Evolutionary conservation across 2,797 vertebrate species (phyloP), one percentile per base, ranked within the genome.

Genomic region (Austrolebias charrua): DNA sequence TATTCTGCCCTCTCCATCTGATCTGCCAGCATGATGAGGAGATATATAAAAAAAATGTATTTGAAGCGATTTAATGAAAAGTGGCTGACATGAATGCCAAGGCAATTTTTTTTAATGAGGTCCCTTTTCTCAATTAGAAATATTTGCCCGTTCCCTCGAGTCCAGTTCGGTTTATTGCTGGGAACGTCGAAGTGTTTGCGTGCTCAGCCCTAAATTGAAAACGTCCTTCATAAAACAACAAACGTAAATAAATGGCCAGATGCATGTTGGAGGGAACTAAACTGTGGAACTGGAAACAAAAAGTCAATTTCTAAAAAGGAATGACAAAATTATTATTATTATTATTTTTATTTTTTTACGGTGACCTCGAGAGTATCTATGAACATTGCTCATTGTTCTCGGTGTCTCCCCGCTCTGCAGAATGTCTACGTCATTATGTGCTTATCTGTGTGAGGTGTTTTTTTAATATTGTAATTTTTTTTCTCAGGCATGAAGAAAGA

Each of bases 11-110:
- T 83, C 78, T 83, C 75, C 87, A 80, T 86, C 80, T 83, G 77
- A 84, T 86, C 76, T 89, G 88, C 83, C 88, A 90, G 79, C 75
- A 79, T 74, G 74, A 89, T 75, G 69, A 86, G 87, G n/a, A n/a
- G n/a, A n/a, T n/a, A 79, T 86, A 89, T 77, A 85, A 87, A 89
- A 90, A 90, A 92, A 91, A 88, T 87, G 81, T 85, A 90, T 92
- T 87, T 63, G 60, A 80, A 79, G 85, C 84, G 88, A 90, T 92
- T 91, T 89, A 89, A 89, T 82, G 74, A 79, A 71, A 91, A 86
- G 66, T 61, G 80, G 77, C 85, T 88, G 85, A 87, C 86, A 73
- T 82, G 75, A 78, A 86, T 57, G 89, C 86, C 89, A 89, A 88
- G 85, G 79, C 78, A 85, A 82, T 86, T 85, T 88, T 90, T 90